Base-by-base conservation (phyloP, 2,888 invertebrate genomes). In the Andrena chrysosceles region DNA sequence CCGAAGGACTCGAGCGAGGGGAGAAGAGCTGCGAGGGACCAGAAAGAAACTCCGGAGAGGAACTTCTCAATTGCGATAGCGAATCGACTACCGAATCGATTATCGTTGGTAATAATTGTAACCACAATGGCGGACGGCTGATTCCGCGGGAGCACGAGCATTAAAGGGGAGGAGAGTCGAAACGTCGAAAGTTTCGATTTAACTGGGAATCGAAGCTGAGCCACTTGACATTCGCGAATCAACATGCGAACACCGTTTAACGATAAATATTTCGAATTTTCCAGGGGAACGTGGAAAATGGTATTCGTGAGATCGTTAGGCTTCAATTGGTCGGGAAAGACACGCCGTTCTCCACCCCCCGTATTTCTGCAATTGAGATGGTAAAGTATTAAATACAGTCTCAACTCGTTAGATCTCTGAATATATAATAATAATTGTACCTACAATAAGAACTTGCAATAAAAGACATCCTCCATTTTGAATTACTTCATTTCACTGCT, bases 51-150 rank as follows among this genome's bases (percentile, higher is more conserved):
- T 56, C 8, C 8, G 8, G 0, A 60, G 49, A 23, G 59, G 29
- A 49, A 67, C 26, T 60, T 75, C 29, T 54, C 81, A 35, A 75
- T 80, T 70, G 54, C 69, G 60, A 60, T 67, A 59, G 52, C 20
- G 60, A 42, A 20, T 72, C 70, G 59, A 62, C 42, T 62, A 16
- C 26, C 20, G 42, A n/a, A n/a, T n/a, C n/a, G n/a, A n/a, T n/a
- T n/a, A 42, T 69, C 56, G 59, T 23, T 29, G 59, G 29, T 60
- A 59, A 59, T 42, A 42, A 59, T 70, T 20, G 42, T 56, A 69
- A 69, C 35, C 60, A 31, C 8, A n/a, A 60, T 31, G 31, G 7
- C 16, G 42, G 42, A 1, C 16, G 60, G 31, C 1, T 33, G 31
- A 23, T 29, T 29, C 6, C 8, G 31, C 31, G 31, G 31, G 16